Evolutionary conservation across 1,140 invertebrate species (phyloP), one percentile per base, ranked within the genome.

Genomic region (Ptiloglossa arizonensis): DNA sequence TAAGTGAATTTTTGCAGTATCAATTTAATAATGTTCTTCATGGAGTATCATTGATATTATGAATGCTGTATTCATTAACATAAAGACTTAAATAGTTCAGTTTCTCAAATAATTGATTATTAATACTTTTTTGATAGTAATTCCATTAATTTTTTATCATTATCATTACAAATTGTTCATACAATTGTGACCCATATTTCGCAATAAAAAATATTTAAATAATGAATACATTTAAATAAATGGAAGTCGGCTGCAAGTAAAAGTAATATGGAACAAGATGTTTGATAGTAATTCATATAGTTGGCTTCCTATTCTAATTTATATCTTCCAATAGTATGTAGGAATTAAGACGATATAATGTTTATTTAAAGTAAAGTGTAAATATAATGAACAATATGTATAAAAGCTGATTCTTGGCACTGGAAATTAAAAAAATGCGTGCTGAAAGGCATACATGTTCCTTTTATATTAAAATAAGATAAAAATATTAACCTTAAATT

Each of bases 301-400:
- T 75, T 76, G 70, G 74, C 75, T 82, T 85, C 77, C 82, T 79
- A 85, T 79, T 68, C 79, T 79, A 71, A 54, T 17, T 19, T 46
- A n/a, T 41, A 66, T 56, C 15, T n/a, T 67, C 52, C 44, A 17
- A 72, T 35, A 24, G 13, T 50, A 15, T 29, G 32, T 24, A 64
- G 73, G 2, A 76, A 56, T 35, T 35, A 56, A 48, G n/a, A 70
- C 22, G n/a, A 63, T 50, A 27, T 62, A 2, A 60, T 32, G 63
- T 68, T 59, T 75, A 52, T 29, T 27, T 48, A 67, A 77, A 22
- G 24, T 46, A 54, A 54, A 1, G 8, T 29, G 59, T 56, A 50
- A 48, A 62, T 32, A 35, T 76, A 63, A 48, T 41, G 56, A 32
- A 67, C 44, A 60, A 78, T 68, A 64, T 35, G 35, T 6, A 52